Evolutionary conservation across 2,113 vertebrate genomes (phyloP), one percentile per base, ranked within the genome.

Genomic region (Solenodon paradoxus): DNA sequence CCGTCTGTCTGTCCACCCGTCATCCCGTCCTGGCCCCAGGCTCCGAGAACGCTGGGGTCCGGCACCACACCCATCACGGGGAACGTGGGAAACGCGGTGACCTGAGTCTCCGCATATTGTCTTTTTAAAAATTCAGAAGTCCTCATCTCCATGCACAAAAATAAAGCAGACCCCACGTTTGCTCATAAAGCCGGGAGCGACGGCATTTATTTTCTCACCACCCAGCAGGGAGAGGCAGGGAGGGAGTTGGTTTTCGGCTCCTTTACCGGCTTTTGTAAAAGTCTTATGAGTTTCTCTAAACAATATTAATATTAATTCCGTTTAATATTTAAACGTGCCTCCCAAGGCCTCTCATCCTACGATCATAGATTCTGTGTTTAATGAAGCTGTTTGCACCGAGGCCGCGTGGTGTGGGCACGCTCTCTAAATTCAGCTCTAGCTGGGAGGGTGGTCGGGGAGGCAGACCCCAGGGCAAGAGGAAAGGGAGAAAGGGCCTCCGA

Each of bases 241-340:
- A 72, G 7, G 38, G 57, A 74, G 9, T 20, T 90, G 47, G 30
- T 78, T 87, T 82, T n/a, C 20, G 78, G 51, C 15, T 40, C 55
- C 49, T 42, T 78, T 42, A 87, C 81, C 57, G 71, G 16, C 32
- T 82, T 87, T 90, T 61, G 28, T 35, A 88, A 71, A 49, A 9
- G n/a, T 81, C 53, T 71, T 87, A 88, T 40, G 53, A 19, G 66
- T 82, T 75, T 92, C 72, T 92, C 15, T 68, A 75, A 90, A 51
- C 15, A 89, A 85, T 45, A 47, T 38, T 81, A 57, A 57, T 88
- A 77, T 88, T 57, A 69, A 66, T 74, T 77, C 35, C 47, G 7
- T 85, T 79, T 75, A 81, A 86, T 86, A 81, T 49, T 51, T 92
- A 89, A n/a, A n/a, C n/a, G n/a, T n/a, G n/a, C n/a, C n/a, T n/a